phyloP scores from a whole-genome alignment of 2,888 invertebrate species.

The Protodeltote pygarga region DNA sequence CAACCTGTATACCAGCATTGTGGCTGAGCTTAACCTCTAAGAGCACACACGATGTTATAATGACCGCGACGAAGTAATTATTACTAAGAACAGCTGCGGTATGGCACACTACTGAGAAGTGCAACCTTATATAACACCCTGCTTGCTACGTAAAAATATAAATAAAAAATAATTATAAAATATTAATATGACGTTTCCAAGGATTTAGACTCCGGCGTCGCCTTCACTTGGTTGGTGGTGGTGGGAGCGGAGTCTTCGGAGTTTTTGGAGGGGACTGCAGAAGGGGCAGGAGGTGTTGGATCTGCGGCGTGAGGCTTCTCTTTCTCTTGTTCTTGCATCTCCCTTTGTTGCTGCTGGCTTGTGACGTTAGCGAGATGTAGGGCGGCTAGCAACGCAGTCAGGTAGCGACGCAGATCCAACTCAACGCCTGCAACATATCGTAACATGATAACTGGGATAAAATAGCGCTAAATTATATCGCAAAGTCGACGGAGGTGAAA shows the following conservation, averaged over 20 bases:
- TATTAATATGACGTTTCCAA: conserved; percentile 55
- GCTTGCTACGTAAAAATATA: conserved; percentile 26
- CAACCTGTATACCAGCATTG: conserved; percentile 64
- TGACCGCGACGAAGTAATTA: conserved; percentile 11
- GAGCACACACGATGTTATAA: conserved; percentile 9
- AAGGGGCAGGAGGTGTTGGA: conserved; percentile 50
- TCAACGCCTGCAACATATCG: conserved; percentile 67
- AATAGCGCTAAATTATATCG: conserved; percentile 1
- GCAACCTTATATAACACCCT: conserved; percentile 24
- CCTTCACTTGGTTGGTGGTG: conserved; percentile 67
- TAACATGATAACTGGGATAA: conserved; percentile 7
- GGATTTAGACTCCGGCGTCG: conserved; percentile 77
- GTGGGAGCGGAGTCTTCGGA: conserved; percentile 59
- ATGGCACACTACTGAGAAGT: conserved; percentile 13
- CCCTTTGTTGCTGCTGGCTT: conserved; percentile 67
- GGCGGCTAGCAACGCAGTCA: conserved; percentile 76
- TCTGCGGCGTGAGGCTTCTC: conserved; percentile 46
- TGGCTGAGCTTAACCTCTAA: conserved; percentile 54
- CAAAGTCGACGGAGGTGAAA: conserved; percentile 18
- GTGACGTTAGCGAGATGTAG: conserved; percentile 79
- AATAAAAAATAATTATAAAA: conserved; percentile 35
- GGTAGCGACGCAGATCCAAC: conserved; percentile 76
- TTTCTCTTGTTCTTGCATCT: conserved; percentile 45
- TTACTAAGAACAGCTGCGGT: conserved; percentile 9
- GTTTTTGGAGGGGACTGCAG: conserved; percentile 46